Conservation (phyloP, 2,888 invertebrate genomes). For the Hartigia nigra region DNA sequence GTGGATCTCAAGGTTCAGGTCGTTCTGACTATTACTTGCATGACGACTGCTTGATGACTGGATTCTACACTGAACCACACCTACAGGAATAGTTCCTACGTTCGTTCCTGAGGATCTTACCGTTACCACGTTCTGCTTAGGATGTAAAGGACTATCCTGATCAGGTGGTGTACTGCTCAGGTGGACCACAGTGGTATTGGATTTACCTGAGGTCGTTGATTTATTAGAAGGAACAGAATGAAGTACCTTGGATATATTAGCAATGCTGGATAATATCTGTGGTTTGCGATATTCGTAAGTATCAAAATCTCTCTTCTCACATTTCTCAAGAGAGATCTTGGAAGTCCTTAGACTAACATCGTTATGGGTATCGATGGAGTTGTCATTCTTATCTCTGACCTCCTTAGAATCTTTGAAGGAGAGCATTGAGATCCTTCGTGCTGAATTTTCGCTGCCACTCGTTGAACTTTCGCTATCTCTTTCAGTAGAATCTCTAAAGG, state of each 20-base stretch:
- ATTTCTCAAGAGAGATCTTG: not conserved
- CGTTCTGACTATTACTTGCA: not conserved
- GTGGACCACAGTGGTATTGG: slow-evolving; percentile 35
- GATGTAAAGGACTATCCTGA: not conserved
- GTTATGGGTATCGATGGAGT: not conserved
- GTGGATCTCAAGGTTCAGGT: not conserved
- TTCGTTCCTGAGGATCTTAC: not conserved
- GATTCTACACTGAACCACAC: not conserved
- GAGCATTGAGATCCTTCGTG: not conserved
- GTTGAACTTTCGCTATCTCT: not conserved
- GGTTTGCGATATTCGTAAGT: not conserved
- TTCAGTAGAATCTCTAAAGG: not conserved
- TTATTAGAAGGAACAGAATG: slow-evolving; percentile 13
- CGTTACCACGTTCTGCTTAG: not conserved
- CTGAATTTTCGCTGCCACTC: not conserved
- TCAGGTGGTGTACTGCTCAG: slow-evolving; percentile 20
- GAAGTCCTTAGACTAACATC: not conserved
- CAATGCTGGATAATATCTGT: slow-evolving; percentile 10
- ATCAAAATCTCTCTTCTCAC: not conserved
- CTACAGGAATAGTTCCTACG: not conserved
- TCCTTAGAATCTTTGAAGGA: not conserved
- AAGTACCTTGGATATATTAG: slow-evolving; percentile 12
- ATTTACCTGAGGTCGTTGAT: slow-evolving; percentile 18
- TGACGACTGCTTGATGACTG: not conserved
- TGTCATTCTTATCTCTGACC: not conserved